A percentile compares a stretch with the other conserved stretches of the same genome.
These are phyloP conservation scores for Boloria selene DNA, from an alignment of 2,888 invertebrate species.

Conservation along the genomic window DNA sequence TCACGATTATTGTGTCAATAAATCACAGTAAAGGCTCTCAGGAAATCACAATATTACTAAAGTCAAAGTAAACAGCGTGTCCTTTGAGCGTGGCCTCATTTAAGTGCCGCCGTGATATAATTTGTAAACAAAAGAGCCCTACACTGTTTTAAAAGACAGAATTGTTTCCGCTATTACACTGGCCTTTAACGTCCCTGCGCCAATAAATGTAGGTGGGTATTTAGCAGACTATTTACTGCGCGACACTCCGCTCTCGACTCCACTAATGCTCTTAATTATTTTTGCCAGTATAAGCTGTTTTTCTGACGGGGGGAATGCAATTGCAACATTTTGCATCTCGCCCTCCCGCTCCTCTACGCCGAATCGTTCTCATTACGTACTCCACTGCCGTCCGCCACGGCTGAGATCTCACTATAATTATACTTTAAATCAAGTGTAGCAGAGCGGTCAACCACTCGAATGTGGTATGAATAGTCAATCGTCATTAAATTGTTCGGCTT, in stretches of 20 bases:
- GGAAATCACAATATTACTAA: slow-evolving; percentile 31
- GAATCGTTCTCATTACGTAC: slow-evolving; percentile 72
- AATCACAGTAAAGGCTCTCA: slow-evolving; percentile 22
- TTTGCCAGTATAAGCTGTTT: slow-evolving; percentile 81
- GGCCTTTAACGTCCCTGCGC: slow-evolving; percentile 61
- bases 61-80: slow-evolving; percentile 43
- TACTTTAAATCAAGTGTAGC: slow-evolving; percentile 79
- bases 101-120: slow-evolving; percentile 41
- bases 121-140: slow-evolving; percentile 61
- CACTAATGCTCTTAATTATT: slow-evolving; percentile 81
- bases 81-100: slow-evolving; percentile 42
- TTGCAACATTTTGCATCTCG: slow-evolving; percentile 78
- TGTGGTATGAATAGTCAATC: slow-evolving; percentile 81
- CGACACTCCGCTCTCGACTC: slow-evolving; percentile 74
- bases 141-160: slow-evolving; percentile 71
- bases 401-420: slow-evolving; percentile 79
- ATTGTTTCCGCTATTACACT: slow-evolving; percentile 73
- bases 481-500: slow-evolving; percentile 81
- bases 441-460: slow-evolving; percentile 77
- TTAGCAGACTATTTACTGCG: slow-evolving; percentile 79
- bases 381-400: slow-evolving; percentile 68
- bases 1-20: slow-evolving; percentile 22
- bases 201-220: slow-evolving; percentile 80
- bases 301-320: slow-evolving; percentile 77
- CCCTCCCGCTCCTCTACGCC: slow-evolving; percentile 43